Evolutionary conservation across 2,113 vertebrate genomes (phyloP).

Genomic region (Chrysochloris asiatica): DNA sequence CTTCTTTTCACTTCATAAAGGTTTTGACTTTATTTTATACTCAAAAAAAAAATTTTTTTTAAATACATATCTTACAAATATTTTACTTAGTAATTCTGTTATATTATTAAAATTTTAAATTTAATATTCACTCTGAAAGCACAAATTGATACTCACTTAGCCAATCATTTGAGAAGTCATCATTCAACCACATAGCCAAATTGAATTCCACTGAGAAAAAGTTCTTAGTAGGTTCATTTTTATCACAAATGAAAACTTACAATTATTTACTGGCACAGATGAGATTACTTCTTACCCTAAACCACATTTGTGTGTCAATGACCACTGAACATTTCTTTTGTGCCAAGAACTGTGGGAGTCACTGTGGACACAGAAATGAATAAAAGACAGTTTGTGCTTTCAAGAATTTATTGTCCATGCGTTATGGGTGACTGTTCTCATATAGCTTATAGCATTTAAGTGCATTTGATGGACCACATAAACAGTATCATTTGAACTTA

Average conservation of each 20-base stretch:
- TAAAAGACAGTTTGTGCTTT: neutral
- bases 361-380: neutral
- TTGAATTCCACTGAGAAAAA: conserved; percentile 4
- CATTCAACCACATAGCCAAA: neutral
- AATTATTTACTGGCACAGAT: neutral
- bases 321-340: neutral
- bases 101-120: neutral
- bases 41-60: neutral
- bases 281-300: neutral
- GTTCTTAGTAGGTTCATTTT: neutral
- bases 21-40: neutral
- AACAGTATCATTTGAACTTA: conserved; percentile 35
- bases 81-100: neutral
- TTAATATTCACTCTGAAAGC: too few species aligned
- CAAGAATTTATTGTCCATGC: neutral
- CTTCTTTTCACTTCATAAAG: neutral
- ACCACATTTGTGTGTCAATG: neutral
- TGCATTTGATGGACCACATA: conserved; percentile 28
- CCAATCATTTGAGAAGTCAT: neutral
- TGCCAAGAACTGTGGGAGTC: neutral
- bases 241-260: neutral
- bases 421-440: neutral
- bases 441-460: conserved; percentile 27
- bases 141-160: neutral
- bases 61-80: neutral